Evolutionary conservation across 2,888 invertebrate species (phyloP).

Genomic region (Helleia helle): DNA sequence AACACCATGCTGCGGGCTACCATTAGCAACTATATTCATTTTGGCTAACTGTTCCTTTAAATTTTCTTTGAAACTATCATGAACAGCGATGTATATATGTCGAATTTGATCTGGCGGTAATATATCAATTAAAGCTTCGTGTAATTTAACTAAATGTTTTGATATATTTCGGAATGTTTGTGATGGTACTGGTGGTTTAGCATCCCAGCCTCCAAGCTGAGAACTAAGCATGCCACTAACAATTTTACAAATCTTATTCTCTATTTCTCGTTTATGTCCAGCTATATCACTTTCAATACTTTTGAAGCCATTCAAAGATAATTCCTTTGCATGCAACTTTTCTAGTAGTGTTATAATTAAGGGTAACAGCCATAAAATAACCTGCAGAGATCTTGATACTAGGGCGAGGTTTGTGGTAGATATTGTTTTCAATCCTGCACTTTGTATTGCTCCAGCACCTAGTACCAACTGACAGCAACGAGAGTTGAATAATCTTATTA

Average conservation of each 20-base stretch:
- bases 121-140: conserved; percentile 91
- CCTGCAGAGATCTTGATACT: conserved; percentile 86
- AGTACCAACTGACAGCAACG: conserved; percentile 94
- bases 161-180: conserved; percentile 90
- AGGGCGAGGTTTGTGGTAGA: conserved; percentile 95
- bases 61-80: conserved; percentile 89
- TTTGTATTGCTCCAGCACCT: conserved; percentile 96
- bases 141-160: conserved; percentile 90
- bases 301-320: conserved; percentile 74
- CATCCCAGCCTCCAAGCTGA: conserved; percentile 92
- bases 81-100: conserved; percentile 83
- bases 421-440: conserved; percentile 94
- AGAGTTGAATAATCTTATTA: conserved; percentile 90
- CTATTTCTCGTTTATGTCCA: conserved; percentile 94
- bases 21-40: conserved; percentile 94
- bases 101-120: conserved; percentile 86
- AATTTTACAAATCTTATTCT: conserved; percentile 91
- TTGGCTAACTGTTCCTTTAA: conserved; percentile 87
- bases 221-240: conserved; percentile 88
- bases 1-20: conserved; percentile 96
- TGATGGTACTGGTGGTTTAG: conserved; percentile 95
- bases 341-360: conserved; percentile 81
- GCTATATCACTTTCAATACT: conserved; percentile 85
- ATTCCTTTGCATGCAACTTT: conserved; percentile 66
- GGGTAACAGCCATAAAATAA: conserved; percentile 86